Conservation (phyloP, 2,888 invertebrate species). For the Blastobasis lacticolella region DNA sequence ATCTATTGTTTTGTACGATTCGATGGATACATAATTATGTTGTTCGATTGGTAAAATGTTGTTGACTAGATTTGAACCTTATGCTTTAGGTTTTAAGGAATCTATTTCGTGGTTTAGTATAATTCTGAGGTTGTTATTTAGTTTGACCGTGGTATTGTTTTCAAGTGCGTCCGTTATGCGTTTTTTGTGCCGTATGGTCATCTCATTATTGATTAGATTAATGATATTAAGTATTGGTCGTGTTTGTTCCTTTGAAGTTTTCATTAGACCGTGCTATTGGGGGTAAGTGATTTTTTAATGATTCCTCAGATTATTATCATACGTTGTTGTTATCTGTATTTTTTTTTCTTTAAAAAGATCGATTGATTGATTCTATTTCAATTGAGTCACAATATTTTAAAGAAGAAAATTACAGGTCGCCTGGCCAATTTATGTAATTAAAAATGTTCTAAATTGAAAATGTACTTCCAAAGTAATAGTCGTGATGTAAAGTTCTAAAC, state of each 20-base stretch:
- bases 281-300: constrained; percentile 18
- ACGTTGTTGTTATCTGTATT: no score
- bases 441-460: no score
- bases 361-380: no score
- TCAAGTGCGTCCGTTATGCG: not conserved
- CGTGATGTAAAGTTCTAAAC: no score
- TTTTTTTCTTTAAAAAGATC: no score
- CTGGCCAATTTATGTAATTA: no score
- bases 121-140: not conserved
- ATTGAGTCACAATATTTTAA: no score
- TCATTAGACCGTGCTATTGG: constrained; percentile 22
- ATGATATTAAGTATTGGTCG: constrained; percentile 41
- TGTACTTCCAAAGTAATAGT: no score
- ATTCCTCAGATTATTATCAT: no score
- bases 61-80: not conserved
- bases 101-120: not conserved
- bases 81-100: not conserved
- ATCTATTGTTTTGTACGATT: constrained; percentile 33
- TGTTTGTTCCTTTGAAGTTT: constrained; percentile 24
- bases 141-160: not conserved
- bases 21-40: constrained; percentile 12
- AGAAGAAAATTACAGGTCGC: no score
- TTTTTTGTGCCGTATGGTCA: constrained; percentile 31
- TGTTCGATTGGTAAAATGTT: not conserved
- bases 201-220: constrained; percentile 52